phyloP scores from a whole-genome alignment of 2,113 vertebrate genomes.

The Misgurnus anguillicaudatus region DNA sequence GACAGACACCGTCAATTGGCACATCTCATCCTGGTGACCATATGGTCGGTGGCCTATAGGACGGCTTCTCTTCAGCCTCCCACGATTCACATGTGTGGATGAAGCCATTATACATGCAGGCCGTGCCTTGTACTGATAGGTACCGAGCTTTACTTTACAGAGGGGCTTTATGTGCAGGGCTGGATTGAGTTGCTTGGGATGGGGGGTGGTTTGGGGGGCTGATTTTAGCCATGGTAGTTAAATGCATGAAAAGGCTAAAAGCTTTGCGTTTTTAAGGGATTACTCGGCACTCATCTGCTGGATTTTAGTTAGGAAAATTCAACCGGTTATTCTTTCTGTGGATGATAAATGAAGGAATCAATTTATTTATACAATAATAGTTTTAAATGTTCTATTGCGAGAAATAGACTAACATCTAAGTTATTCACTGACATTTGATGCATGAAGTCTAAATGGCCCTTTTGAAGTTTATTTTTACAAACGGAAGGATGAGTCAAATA shows the following conservation, averaged over 20 bases:
- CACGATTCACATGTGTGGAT: conserved; percentile 72
- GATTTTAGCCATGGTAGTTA: conserved; percentile 47
- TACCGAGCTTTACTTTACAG: conserved; percentile 69
- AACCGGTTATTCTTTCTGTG: neutral
- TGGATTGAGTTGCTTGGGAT: conserved; percentile 64
- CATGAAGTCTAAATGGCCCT: no score
- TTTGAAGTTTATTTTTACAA: no score
- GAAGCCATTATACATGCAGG: conserved; percentile 63
- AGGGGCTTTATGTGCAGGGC: conserved; percentile 57
- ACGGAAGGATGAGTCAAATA: no score
- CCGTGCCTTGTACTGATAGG: conserved; percentile 62
- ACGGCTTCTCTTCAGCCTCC: conserved; percentile 64
- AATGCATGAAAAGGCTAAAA: conserved; percentile 5
- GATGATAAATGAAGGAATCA: no score
- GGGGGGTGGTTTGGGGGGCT: conserved; percentile 18
- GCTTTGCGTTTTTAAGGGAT: neutral
- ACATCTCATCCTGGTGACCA: conserved; percentile 73
- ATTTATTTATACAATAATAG: no score
- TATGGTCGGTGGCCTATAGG: conserved; percentile 80
- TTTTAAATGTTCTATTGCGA: no score
- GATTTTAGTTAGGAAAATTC: neutral
- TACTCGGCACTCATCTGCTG: neutral
- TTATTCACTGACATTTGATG: no score
- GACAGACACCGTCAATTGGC: conserved; percentile 80
- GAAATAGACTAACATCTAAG: no score